Percentiles rank a stretch among this genome's conserved stretches.
phyloP scores from a whole-genome alignment of 1,140 invertebrate species.

The Brachionus rubens region DNA sequence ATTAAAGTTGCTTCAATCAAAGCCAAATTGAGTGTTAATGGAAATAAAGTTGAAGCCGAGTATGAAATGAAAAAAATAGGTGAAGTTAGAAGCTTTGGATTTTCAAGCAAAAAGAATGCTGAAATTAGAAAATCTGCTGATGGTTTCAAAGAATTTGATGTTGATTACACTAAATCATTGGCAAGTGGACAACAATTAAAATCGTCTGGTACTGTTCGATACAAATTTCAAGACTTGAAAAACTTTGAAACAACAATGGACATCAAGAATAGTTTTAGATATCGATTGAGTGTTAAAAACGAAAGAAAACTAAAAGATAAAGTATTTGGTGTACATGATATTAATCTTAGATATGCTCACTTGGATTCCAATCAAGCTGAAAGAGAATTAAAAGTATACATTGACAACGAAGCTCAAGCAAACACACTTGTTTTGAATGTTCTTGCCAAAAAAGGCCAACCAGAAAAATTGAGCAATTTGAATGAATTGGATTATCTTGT shows the following conservation, averaged over 20 bases:
- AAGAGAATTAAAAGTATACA: constrained; percentile 3
- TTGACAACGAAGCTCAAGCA: constrained; percentile 18
- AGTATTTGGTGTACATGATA: constrained; percentile 12
- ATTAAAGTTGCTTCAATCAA: neutral
- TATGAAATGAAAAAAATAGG: constrained; percentile 43
- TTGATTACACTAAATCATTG: constrained; percentile 20
- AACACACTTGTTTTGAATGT: neutral
- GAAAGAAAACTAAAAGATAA: neutral
- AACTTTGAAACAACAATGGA: constrained; percentile 22
- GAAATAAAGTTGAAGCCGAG: neutral
- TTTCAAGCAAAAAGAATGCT: neutral
- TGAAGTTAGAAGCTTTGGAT: neutral
- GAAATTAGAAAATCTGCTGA: neutral
- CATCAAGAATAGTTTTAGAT: constrained; percentile 12
- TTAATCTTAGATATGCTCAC: constrained; percentile 9
- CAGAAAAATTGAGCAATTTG: neutral
- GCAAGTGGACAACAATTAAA: neutral
- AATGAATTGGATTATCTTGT: constrained; percentile 1
- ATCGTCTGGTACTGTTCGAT: neutral
- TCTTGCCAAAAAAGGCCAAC: constrained; percentile 16
- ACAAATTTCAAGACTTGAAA: constrained; percentile 5
- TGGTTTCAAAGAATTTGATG: constrained; percentile 34
- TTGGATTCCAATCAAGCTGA: neutral
- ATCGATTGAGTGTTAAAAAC: neutral
- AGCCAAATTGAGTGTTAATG: neutral